Conservation (phyloP, 2,113 vertebrate species). For the Semicossyphus pulcher region DNA sequence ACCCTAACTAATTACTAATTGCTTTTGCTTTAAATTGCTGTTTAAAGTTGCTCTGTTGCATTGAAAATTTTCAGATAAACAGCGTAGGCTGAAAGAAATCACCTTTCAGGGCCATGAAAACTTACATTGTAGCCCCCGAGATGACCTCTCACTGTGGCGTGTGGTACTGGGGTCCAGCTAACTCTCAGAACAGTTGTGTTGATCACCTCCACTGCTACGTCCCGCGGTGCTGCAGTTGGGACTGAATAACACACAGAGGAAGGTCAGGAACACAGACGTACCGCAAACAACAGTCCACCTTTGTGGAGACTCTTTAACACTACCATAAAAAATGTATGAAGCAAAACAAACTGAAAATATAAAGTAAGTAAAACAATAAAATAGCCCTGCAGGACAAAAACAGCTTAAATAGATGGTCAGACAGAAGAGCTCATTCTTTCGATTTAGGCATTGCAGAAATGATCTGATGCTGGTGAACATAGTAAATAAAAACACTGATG, state of each 20-base stretch:
- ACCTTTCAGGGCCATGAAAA: not conserved
- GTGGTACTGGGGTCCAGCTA: slow-evolving; percentile 88
- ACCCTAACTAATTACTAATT: not conserved
- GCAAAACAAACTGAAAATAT: not conserved
- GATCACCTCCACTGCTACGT: slow-evolving; percentile 86
- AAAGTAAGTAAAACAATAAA: not conserved
- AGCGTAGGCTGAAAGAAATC: not conserved
- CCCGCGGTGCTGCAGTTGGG: slow-evolving; percentile 88
- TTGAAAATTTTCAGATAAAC: not conserved
- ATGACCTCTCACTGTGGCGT: slow-evolving; percentile 89
- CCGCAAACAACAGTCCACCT: slow-evolving; percentile 5
- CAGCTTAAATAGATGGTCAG: not conserved
- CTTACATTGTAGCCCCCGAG: slow-evolving; percentile 92
- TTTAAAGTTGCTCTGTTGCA: not conserved
- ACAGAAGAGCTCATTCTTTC: not conserved
- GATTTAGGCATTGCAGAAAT: not conserved
- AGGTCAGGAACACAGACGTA: slow-evolving; percentile 35
- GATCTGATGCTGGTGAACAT: not conserved
- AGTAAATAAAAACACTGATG: not conserved
- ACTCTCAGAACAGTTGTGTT: slow-evolving; percentile 89
- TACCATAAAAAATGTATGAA: not conserved
- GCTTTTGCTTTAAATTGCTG: not conserved
- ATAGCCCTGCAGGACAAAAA: not conserved
- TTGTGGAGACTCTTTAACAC: not conserved
- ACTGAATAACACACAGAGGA: slow-evolving; percentile 78